These are phyloP conservation scores for Beris chalybata DNA, from an alignment of 2,888 invertebrate genomes.

Conservation along the genomic window DNA sequence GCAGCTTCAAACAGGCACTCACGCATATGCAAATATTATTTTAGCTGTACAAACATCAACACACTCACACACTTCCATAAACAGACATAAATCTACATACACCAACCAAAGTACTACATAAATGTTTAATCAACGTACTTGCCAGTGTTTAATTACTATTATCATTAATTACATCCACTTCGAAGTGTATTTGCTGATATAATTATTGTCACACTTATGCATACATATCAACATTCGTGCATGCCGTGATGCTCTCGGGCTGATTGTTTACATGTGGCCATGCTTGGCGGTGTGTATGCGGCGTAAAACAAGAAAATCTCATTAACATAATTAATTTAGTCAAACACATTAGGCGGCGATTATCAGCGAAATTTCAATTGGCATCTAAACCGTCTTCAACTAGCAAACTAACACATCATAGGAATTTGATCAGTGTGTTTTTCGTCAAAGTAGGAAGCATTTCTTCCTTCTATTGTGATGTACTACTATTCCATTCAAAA, in stretches of 20 bases:
- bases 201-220: slow-evolving; percentile 44
- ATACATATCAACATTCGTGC: slow-evolving; percentile 1
- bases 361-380: slow-evolving; percentile 32
- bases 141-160: slow-evolving; percentile 45
- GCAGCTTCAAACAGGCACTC: slow-evolving; percentile 32
- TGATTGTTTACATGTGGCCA: slow-evolving; percentile 28
- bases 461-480: too few relatives aligned
- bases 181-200: slow-evolving; percentile 43
- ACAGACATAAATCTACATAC: slow-evolving; percentile 18
- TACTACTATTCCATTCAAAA: too few relatives aligned
- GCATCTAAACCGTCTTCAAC: slow-evolving; percentile 8
- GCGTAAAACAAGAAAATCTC: slow-evolving; percentile 43
- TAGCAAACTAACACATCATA: too few relatives aligned
- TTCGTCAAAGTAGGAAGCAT: too few relatives aligned
- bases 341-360: slow-evolving; percentile 41
- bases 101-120: slow-evolving; percentile 35
- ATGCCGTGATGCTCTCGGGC: slow-evolving; percentile 14
- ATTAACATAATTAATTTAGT: slow-evolving; percentile 45
- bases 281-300: slow-evolving; percentile 30
- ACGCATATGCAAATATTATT: slow-evolving; percentile 35
- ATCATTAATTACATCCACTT: slow-evolving; percentile 43
- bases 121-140: slow-evolving; percentile 45
- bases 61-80: slow-evolving; percentile 16
- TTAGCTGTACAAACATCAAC: slow-evolving; percentile 31
- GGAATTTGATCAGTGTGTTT: too few relatives aligned